Base-by-base conservation (phyloP, 2,888 invertebrate species). In the Apotomis betuletana region DNA sequence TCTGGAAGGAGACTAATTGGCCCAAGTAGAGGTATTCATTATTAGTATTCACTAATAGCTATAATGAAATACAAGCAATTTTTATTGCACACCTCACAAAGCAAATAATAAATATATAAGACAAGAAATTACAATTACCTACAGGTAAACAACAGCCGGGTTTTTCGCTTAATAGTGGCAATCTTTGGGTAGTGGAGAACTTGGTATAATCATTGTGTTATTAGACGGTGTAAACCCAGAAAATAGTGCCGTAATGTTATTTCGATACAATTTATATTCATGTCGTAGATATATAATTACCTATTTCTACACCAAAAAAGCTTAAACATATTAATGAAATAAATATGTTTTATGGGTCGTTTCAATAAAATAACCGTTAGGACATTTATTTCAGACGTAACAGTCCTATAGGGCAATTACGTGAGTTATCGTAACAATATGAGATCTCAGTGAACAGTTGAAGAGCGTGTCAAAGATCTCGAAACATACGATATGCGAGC, bases 381-480 rank as follows among this genome's bases (percentile, higher is more conserved):
- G 54, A 41, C 41, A 64, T 64, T 9, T 49, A 44, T 49, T 10
- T 49, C 27, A 49, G n/a, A 44, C 57, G 46, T 36, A 36, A 67
- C 44, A 41, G 49, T 51, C 41, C 67, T 41, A 67, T 51, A 67
- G 15, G 15, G 44, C 6, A 12, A n/a, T 41, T 64, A 67, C 60
- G 70, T 61, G 67, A 67, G 71, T 57, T 67, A 71, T 46, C 61
- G 52, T 36, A 59, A 67, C 61, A 67, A 71, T 67, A 67, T 52
- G 62, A 67, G 57, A 71, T 67, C 54, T 75, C 77, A 70, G 77
- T 73, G 72, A 75, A 81, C 79, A 75, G 82, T 82, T 80, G 79
- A 80, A 78, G 76, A 83, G 78, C 82, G 80, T 84, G 85, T 79
- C 78, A 79, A 78, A 83, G 84, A 81, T 86, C 80, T 85, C 81